Evolutionary conservation across 2,888 invertebrate genomes (phyloP).

Genomic region (Prenolepis imparis): DNA sequence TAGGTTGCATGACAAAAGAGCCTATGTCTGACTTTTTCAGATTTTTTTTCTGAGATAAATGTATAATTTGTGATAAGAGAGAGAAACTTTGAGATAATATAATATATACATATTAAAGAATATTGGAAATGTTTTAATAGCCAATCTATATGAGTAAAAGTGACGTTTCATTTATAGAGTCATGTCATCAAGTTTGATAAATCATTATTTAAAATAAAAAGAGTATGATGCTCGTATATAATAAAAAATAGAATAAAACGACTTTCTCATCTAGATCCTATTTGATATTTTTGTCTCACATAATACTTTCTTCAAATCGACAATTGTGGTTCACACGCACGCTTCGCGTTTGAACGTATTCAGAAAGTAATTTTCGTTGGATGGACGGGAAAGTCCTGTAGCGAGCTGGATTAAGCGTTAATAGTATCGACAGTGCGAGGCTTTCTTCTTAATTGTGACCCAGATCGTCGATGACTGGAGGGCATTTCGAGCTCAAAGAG

Average conservation of each 20-base stretch:
- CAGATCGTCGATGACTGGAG: conserved; percentile 69
- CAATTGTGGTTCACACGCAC: not conserved
- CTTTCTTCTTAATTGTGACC: conserved; percentile 79
- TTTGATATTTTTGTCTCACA: not conserved
- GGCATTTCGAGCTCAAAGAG: conserved; percentile 26
- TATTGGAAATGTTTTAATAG: not conserved
- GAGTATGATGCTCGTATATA: not conserved
- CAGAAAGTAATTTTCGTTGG: conserved; percentile 35
- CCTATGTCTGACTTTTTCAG: not conserved
- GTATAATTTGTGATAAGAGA: not conserved
- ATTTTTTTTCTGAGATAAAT: not conserved
- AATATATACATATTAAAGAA: not conserved
- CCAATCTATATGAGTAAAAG: not conserved
- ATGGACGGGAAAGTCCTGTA: conserved; percentile 58
- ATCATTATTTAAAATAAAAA: not conserved
- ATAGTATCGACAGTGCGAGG: conserved; percentile 64
- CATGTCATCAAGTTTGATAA: conserved; percentile 2
- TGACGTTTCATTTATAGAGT: not conserved
- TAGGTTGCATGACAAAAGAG: not conserved
- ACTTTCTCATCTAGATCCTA: not conserved
- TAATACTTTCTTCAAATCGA: not conserved
- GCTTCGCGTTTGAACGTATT: not conserved
- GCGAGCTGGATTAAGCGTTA: conserved; percentile 69
- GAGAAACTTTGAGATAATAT: not conserved
- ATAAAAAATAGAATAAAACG: too few relatives aligned